Conservation (phyloP, 2,113 vertebrate genomes). For the Pomatorhinus ruficollis region DNA sequence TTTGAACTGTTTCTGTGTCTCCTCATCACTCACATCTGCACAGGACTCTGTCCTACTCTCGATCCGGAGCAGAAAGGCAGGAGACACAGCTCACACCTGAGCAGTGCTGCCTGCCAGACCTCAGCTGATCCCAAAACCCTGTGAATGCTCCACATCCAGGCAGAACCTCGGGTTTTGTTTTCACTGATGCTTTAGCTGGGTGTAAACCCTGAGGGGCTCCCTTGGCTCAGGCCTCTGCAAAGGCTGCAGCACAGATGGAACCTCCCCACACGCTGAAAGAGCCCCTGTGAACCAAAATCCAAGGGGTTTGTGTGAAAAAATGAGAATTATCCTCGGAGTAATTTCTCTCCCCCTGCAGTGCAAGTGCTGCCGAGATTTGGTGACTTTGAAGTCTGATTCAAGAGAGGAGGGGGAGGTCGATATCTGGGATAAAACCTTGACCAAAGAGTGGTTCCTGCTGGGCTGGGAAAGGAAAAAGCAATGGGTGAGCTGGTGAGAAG, state of each 20-base stretch:
- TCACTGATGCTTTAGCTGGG: background rate
- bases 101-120: background rate
- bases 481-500: background rate
- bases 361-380: background rate
- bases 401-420: background rate
- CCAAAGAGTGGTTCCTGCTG: background rate
- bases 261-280: background rate
- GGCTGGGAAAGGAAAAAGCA: background rate
- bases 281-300: background rate
- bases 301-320: background rate
- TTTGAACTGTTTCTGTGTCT: slow-evolving; percentile 1
- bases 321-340: background rate
- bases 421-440: background rate
- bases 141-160: background rate
- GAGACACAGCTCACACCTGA: background rate
- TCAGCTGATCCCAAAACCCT: background rate
- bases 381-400: slow-evolving; percentile 20
- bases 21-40: slow-evolving; percentile 15
- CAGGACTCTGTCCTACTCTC: background rate
- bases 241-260: background rate
- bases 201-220: background rate
- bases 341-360: background rate
- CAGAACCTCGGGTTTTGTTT: background rate
- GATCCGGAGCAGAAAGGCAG: background rate
- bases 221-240: background rate